A percentile compares a stretch with the other conserved stretches of the same genome.
Evolutionary conservation across 2,888 invertebrate genomes (phyloP).

Genomic region (Rhorus exstirpatorius): DNA sequence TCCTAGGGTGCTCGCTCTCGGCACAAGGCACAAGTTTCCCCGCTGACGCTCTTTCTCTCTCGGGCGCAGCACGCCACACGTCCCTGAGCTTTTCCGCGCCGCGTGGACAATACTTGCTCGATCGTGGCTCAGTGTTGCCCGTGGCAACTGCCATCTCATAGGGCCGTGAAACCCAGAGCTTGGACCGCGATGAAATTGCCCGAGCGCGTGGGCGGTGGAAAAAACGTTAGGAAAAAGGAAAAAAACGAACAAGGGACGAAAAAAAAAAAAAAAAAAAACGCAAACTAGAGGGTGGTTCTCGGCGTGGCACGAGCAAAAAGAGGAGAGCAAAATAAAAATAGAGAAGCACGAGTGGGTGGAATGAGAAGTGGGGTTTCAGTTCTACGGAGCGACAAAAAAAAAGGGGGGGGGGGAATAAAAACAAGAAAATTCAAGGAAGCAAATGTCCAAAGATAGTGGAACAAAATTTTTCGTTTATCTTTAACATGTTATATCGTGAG

Average conservation of each 20-base stretch:
- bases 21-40: constrained; percentile 53
- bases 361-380: constrained; percentile 57
- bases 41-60: constrained; percentile 32
- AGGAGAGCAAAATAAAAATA: constrained; percentile 37
- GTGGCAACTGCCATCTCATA: constrained; percentile 82
- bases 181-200: constrained; percentile 83
- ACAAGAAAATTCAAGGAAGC: constrained; percentile 57
- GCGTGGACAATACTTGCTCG: constrained; percentile 83
- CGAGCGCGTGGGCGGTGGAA: constrained; percentile 67
- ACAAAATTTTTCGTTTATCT: constrained; percentile 14
- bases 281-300: constrained; percentile 60
- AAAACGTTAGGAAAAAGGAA: constrained; percentile 66
- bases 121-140: constrained; percentile 82
- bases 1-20: constrained; percentile 61
- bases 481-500: neutral
- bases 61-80: constrained; percentile 47
- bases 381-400: constrained; percentile 48
- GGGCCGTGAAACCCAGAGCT: constrained; percentile 74
- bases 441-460: constrained; percentile 51
- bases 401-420: constrained; percentile 62
- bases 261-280: constrained; percentile 49
- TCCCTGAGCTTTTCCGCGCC: constrained; percentile 73
- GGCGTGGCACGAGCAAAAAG: constrained; percentile 55
- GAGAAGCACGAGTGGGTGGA: constrained; percentile 56
- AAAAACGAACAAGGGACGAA: constrained; percentile 55